Evolutionary conservation across 2,888 invertebrate genomes (phyloP).

Genomic region (Molanna angustata): DNA sequence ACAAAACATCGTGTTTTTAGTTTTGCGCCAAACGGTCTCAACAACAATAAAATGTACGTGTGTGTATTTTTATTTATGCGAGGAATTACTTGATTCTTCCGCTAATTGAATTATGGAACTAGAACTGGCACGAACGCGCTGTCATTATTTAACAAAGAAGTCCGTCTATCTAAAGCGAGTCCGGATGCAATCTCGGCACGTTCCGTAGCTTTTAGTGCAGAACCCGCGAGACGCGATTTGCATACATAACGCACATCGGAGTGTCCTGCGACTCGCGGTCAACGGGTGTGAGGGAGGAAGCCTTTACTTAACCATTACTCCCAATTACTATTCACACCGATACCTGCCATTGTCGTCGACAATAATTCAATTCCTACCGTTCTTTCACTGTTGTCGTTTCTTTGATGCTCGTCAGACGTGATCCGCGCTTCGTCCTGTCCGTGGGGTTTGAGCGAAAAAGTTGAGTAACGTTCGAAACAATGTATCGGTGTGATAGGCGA

Average conservation of each 20-base stretch:
- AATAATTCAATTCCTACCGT: conserved; percentile 14
- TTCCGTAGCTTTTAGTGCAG: conserved; percentile 15
- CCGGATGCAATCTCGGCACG: conserved; percentile 14
- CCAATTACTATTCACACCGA: conserved; percentile 18
- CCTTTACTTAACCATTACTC: background rate
- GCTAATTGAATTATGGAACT: background rate
- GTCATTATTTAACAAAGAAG: background rate
- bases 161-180: background rate
- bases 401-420: conserved; percentile 4
- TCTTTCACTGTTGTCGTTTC: conserved; percentile 12
- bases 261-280: conserved; percentile 11
- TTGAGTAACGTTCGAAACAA: conserved; percentile 1
- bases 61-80: too few species aligned
- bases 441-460: background rate
- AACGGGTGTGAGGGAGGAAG: background rate
- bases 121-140: background rate
- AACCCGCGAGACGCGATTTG: conserved; percentile 13
- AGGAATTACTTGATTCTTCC: too few species aligned
- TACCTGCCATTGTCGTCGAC: conserved; percentile 12
- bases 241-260: conserved; percentile 12
- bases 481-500: too few species aligned
- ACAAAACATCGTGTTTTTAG: background rate
- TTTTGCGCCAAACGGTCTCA: too few species aligned
- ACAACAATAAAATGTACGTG: too few species aligned
- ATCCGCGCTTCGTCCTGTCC: background rate